Evolutionary conservation across 2,888 invertebrate species (phyloP), one percentile per base, ranked within the genome.

Genomic region (Torymus aiolomorphi): DNA sequence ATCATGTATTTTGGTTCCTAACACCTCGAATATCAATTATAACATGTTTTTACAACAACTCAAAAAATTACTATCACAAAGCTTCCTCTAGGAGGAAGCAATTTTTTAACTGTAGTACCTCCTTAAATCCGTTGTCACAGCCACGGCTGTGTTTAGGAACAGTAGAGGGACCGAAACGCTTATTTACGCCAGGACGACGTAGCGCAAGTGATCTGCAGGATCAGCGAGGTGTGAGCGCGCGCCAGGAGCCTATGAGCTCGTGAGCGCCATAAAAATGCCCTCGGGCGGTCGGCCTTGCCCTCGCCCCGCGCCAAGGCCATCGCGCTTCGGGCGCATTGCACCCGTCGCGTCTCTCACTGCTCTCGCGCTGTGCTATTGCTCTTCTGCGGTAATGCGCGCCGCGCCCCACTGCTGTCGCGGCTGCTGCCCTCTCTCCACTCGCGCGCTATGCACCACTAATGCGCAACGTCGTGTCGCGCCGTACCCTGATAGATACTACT

Each of bases 231-330:
- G 8, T 42, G 42, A 42, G 42, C 42, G 5, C 5, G 42, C 42
- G 42, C 42, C 42, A 42, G 42, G 8, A 42, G 42, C 8, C 42
- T 8, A 20, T 20, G 42, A 42, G 42, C 54, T n/a, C 14, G 14
- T 56, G 14, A 70, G 56, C 67, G 61, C 77, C 80, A 86, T 85
- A 87, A 84, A 84, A 87, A 86, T 72, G 86, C 83, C 86, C 86
- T 85, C 82, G 84, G 86, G 88, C 87, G 85, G 88, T 89, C 90
- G 90, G 87, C 90, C 90, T 90, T 90, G 90, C 89, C 89, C 89
- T 89, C 89, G 86, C 88, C 85, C 87, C 86, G 85, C 88, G 86
- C 88, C 89, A 90, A 89, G 89, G 89, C 88, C 89, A 89, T 84
- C 85, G 85, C 83, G 86, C 88, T 86, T 80, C 86, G 86, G 86